Evolutionary conservation across 2,888 invertebrate species (phyloP), one percentile per base, ranked within the genome.

Genomic region (Drosophila acutilabella): DNA sequence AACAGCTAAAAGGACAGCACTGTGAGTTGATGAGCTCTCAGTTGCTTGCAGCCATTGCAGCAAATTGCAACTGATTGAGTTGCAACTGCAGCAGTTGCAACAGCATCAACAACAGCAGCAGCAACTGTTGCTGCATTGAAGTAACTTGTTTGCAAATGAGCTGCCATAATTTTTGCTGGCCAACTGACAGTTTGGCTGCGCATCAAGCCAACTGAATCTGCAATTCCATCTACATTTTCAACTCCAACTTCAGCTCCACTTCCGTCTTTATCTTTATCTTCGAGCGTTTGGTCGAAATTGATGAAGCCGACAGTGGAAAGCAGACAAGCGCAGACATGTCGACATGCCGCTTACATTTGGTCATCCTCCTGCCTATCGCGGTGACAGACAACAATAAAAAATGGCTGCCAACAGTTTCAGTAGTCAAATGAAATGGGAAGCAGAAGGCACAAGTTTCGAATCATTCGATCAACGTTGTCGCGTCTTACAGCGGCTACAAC

Each of bases 131-230:
- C 61, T 33, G 42, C 48, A 47, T 54, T 84, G 53, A 66, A 82
- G 76, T 77, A 78, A 77, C 74, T 80, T 89, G 81, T 76, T 89
- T 83, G 89, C 81, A 84, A 83, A 87, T 87, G 85, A 78, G 85
- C 72, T 64, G 70, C 76, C 85, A 89, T 87, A 78, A 87, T 81
- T 84, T 83, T 80, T 66, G 65, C 73, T 57, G 65, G 50, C 51
- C 65, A 71, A 70, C 74, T 51, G 74, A 58, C 67, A 59, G 47
- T 67, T 57, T 45, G 60, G 44, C 5, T 20, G 36, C 13, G 47
- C 33, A 11, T 13, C 26, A 26, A 13, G n/a, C 38, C 11, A 36
- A 52, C 11, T 7, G 13, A 6, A 5, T 14, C 38, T 40, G 40
- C 47, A 59, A 36, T 26, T 36, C 16, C 33, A 41, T 53, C 18